A percentile compares a stretch with the other conserved stretches of the same genome.
These are phyloP conservation scores for Erebia aethiops DNA, from an alignment of 2,888 invertebrate species.

Conservation along the genomic window DNA sequence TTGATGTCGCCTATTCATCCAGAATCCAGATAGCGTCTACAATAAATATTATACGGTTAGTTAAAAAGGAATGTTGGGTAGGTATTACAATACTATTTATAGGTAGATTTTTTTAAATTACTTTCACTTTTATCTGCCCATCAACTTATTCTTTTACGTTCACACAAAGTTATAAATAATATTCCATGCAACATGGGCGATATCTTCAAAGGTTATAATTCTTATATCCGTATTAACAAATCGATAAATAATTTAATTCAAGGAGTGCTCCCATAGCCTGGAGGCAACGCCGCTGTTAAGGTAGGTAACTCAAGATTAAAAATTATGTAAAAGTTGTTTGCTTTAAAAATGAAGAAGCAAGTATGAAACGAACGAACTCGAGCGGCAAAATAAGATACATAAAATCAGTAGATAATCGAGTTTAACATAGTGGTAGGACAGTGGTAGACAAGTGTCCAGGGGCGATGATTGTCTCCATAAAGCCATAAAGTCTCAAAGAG, in stretches of 20 bases:
- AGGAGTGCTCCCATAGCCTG: constrained; percentile 62
- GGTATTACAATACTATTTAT: too few species aligned
- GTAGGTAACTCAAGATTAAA: constrained; percentile 38
- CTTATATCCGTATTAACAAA: constrained; percentile 70
- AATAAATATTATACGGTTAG: too few species aligned
- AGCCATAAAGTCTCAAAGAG: too few species aligned
- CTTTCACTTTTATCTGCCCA: not conserved
- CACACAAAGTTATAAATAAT: not conserved
- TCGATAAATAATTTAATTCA: constrained; percentile 73
- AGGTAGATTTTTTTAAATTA: not conserved
- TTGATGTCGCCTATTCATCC: too few species aligned
- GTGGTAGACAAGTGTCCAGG: too few species aligned
- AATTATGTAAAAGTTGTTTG: constrained; percentile 20
- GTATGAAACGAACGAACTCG: not conserved
- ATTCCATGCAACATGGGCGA: constrained; percentile 11
- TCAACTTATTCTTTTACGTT: not conserved
- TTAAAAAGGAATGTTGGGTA: too few species aligned
- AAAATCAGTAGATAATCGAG: not conserved
- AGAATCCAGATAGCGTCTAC: too few species aligned
- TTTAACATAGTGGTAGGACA: not conserved
- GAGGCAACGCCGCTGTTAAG: constrained; percentile 56
- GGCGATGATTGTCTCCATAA: too few species aligned
- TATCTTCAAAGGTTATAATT: constrained; percentile 50
- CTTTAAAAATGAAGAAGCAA: constrained; percentile 3
- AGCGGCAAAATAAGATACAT: not conserved